Conservation (phyloP, 2,113 vertebrate species). For the Laticauda colubrina region DNA sequence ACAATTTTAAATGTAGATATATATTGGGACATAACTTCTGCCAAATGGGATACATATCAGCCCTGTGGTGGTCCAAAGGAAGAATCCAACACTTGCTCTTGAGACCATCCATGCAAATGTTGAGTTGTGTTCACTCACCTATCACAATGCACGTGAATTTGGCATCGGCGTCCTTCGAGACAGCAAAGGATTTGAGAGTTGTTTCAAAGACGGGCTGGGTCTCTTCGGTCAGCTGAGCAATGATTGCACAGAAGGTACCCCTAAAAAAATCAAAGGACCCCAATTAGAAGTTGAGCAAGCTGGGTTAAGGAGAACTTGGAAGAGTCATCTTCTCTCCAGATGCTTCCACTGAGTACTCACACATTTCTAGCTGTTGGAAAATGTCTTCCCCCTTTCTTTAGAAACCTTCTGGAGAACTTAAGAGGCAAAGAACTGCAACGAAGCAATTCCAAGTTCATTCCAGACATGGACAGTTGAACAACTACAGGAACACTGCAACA, state of each 20-base stretch:
- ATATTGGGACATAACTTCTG: background rate
- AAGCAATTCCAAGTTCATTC: background rate
- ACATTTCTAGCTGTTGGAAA: background rate
- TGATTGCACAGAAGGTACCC: constrained; percentile 95
- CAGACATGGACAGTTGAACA: background rate
- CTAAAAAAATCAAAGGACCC: constrained; percentile 74
- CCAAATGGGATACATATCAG: background rate
- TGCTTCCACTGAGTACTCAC: background rate
- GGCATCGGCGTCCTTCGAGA: constrained; percentile 90
- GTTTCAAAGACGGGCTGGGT: constrained; percentile 92
- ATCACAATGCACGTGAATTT: constrained; percentile 93
- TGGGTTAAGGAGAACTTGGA: background rate
- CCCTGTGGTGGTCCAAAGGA: background rate
- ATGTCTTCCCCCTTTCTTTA: background rate
- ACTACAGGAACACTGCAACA: background rate
- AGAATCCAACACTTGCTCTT: background rate
- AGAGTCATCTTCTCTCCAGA: background rate
- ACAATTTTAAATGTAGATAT: background rate
- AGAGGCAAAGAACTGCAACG: background rate
- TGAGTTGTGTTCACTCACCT: constrained; percentile 72
- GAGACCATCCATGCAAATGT: background rate
- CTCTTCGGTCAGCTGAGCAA: constrained; percentile 96
- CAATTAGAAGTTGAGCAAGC: constrained; percentile 56
- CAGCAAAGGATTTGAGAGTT: constrained; percentile 90
- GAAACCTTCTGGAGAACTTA: background rate